phyloP scores from a whole-genome alignment of 2,888 invertebrate species.

The Silvanus unidentatus region DNA sequence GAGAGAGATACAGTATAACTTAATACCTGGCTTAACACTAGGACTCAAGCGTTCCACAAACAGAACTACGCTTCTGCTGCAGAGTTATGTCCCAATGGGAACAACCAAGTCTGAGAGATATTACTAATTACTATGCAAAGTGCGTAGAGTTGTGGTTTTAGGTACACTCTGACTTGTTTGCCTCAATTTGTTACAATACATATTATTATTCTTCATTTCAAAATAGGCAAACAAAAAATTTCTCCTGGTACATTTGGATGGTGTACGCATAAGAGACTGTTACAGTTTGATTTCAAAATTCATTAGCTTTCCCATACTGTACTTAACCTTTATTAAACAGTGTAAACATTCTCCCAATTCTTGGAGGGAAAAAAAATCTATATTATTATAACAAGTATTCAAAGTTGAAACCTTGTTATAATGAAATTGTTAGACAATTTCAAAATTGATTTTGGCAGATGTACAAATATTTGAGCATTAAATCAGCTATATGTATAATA shows the following conservation, averaged over 20 bases:
- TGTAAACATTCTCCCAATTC: no score
- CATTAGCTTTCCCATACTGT: no score
- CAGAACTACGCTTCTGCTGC: conserved; percentile 28
- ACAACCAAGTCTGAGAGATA: conserved; percentile 27
- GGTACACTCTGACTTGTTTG: conserved; percentile 5
- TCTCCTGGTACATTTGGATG: no score
- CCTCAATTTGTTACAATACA: conserved; percentile 3
- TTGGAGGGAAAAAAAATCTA: no score
- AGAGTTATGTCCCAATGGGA: conserved; percentile 28
- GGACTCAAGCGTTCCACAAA: conserved; percentile 22
- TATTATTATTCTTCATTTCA: neutral
- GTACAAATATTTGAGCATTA: conserved; percentile 4
- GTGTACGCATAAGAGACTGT: no score
- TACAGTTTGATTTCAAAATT: no score
- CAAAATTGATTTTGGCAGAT: conserved; percentile 4
- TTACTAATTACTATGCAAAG: conserved; percentile 35
- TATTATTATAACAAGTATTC: no score
- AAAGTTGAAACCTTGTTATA: neutral
- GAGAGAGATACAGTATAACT: conserved; percentile 13
- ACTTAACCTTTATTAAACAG: no score
- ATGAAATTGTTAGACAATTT: conserved; percentile 3
- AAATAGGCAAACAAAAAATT: no score
- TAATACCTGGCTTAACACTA: conserved; percentile 31
- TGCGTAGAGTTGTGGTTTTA: conserved; percentile 29
- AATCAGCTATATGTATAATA: conserved; percentile 2